These are phyloP conservation scores for Brachirus orientalis DNA, from an alignment of 2,113 vertebrate species.

Conservation along the genomic window DNA sequence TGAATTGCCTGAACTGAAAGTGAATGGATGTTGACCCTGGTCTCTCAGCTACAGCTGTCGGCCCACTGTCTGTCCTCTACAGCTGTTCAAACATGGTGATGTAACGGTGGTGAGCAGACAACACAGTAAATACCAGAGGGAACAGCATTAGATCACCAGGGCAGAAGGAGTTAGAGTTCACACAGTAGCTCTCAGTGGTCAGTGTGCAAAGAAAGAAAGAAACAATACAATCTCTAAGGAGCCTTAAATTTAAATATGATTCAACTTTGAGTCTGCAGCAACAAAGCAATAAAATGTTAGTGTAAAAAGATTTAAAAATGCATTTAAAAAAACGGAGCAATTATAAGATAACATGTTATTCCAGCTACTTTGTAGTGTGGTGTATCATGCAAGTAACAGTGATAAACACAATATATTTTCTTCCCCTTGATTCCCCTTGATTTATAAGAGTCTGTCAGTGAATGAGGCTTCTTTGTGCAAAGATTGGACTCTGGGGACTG, in stretches of 20 bases:
- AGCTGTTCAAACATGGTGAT: slow-evolving; percentile 74
- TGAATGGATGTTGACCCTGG: slow-evolving; percentile 35
- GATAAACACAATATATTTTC: too few relatives aligned
- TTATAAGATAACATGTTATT: too few relatives aligned
- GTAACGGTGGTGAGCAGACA: slow-evolving; percentile 33
- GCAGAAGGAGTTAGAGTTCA: slow-evolving; percentile 15
- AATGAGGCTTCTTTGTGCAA: too few relatives aligned
- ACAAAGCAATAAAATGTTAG: too few relatives aligned
- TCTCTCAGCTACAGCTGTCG: slow-evolving; percentile 51
- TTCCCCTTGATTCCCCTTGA: too few relatives aligned
- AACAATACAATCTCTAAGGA: too few relatives aligned
- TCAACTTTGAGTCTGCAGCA: background rate
- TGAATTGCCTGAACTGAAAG: slow-evolving; percentile 30
- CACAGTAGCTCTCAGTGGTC: slow-evolving; percentile 26
- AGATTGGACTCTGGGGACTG: too few relatives aligned
- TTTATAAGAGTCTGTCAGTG: too few relatives aligned
- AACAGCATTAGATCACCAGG: slow-evolving; percentile 28
- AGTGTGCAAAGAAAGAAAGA: background rate
- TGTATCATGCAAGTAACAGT: too few relatives aligned
- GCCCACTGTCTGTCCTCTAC: slow-evolving; percentile 41
- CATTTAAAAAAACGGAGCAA: too few relatives aligned
- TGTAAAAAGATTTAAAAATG: too few relatives aligned
- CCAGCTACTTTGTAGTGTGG: too few relatives aligned
- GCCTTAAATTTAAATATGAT: slow-evolving; percentile 1
- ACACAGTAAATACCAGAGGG: slow-evolving; percentile 40